Evolutionary conservation across 2,888 invertebrate genomes (phyloP).

Genomic region (Timandra comae): DNA sequence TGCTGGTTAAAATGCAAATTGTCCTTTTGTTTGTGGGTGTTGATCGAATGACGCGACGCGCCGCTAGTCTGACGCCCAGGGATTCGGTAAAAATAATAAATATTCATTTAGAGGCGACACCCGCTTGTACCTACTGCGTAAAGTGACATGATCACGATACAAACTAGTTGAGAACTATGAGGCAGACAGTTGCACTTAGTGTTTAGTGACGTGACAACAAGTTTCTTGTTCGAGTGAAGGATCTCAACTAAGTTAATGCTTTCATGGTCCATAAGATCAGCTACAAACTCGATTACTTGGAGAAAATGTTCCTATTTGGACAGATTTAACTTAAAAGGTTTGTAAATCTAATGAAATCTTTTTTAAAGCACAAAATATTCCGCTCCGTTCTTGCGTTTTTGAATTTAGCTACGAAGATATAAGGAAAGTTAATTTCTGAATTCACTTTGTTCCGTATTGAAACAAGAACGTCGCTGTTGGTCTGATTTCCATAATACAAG

Average conservation of each 20-base stretch:
- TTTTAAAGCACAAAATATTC: conserved; percentile 2
- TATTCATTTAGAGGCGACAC: conserved; percentile 51
- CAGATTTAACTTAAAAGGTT: no score
- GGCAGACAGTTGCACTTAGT: conserved; percentile 12
- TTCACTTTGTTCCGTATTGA: conserved; percentile 9
- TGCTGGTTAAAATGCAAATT: conserved; percentile 72
- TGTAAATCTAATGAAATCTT: no score
- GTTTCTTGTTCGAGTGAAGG: conserved; percentile 9
- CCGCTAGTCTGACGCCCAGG: conserved; percentile 28
- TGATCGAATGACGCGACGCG: conserved; percentile 47
- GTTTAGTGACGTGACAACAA: conserved; percentile 9
- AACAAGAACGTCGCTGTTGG: conserved; percentile 9
- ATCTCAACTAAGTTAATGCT: conserved; percentile 11
- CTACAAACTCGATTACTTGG: not conserved
- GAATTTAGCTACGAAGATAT: conserved; percentile 5
- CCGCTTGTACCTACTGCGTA: conserved; percentile 9
- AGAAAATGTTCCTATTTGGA: no score
- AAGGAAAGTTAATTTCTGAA: conserved; percentile 14
- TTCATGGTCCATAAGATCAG: conserved; percentile 5
- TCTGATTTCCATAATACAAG: conserved; percentile 20
- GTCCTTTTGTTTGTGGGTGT: conserved; percentile 58
- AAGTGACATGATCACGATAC: conserved; percentile 5
- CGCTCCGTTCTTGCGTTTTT: conserved; percentile 2
- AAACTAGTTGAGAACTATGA: conserved; percentile 12
- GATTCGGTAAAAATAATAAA: conserved; percentile 56